phyloP scores from a whole-genome alignment of 2,888 invertebrate genomes.

The Cheilosia vulpina region DNA sequence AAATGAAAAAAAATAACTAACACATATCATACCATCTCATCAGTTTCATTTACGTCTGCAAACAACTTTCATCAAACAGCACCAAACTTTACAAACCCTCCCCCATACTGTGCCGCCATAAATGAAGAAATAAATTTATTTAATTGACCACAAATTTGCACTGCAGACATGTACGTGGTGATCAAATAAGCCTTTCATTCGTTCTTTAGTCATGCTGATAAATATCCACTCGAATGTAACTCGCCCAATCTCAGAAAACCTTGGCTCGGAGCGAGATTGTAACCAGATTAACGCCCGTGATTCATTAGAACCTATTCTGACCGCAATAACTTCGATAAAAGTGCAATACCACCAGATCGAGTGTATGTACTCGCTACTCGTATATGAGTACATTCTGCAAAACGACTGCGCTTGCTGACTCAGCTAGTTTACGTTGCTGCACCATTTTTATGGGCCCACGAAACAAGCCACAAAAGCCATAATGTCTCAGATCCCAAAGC shows the following conservation, averaged over 20 bases:
- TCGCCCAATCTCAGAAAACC: conserved; percentile 41
- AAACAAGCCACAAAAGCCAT: conserved; percentile 51
- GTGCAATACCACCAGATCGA: conserved; percentile 13
- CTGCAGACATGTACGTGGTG: conserved; percentile 7
- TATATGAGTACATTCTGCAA: conserved; percentile 29
- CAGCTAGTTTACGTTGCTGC: conserved; percentile 34
- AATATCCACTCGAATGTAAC: conserved; percentile 33
- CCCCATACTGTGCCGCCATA: background rate
- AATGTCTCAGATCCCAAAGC: conserved; percentile 39
- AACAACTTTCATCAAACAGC: background rate
- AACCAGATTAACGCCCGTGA: conserved; percentile 57
- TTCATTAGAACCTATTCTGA: conserved; percentile 61
- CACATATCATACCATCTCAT: too few species aligned
- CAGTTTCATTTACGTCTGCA: too few species aligned
- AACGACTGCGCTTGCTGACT: conserved; percentile 47
- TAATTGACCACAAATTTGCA: conserved; percentile 5
- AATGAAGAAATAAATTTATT: too few species aligned
- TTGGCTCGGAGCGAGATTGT: conserved; percentile 56
- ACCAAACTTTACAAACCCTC: background rate
- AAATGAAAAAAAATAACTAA: too few species aligned
- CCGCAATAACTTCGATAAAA: conserved; percentile 39
- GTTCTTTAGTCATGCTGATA: conserved; percentile 18
- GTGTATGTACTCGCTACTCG: background rate
- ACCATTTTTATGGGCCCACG: conserved; percentile 32
- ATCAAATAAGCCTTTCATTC: conserved; percentile 5